Evolutionary conservation across 2,888 invertebrate genomes (phyloP), one percentile per base, ranked within the genome.

Genomic region (Drymonia ruficornis): DNA sequence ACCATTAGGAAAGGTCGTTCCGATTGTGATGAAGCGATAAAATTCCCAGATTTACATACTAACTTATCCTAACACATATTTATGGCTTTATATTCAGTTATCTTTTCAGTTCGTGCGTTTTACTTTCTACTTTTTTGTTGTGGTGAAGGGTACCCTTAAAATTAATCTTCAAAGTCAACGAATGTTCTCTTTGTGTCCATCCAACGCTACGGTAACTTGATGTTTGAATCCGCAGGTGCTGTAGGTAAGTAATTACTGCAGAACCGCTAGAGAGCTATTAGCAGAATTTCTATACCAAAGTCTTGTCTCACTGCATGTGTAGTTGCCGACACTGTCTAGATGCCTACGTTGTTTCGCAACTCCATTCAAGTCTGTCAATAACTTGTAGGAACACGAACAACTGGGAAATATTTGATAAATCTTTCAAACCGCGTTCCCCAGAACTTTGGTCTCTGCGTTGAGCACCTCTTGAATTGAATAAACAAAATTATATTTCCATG

Each of bases 1-100:
- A 57, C 70, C 67, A 70, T 70, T 68, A 63, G 55, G 63, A 66
- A 61, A 66, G 70, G 70, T 70, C 68, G 70, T 70, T 68, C 48
- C 59, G 63, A 67, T 63, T 70, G 61, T 70, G 63, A 70, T 70
- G 59, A 66, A 68, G 70, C 59, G 61, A 68, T 70, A 68, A 70
- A 67, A 70, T 70, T 58, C 51, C 53, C 57, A 59, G 67, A 57
- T 61, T 66, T 58, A 63, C 50, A 63, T 63, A 66, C 62, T 65
- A 58, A 61, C 61, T 55, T 63, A 65, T 54, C 57, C 52, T 34
- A 34, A 47, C 47, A 54, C 63, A 55, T 59, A 56, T 55, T 65
- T 59, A 50, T 55, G 55, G 56, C 58, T 53, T 58, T 56, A 50
- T 48, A 23, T 31, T 34, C 28, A 34, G 13, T 52, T 47, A 61